Base-by-base conservation (phyloP, 2,888 invertebrate genomes). In the Auanema sp. region DNA sequence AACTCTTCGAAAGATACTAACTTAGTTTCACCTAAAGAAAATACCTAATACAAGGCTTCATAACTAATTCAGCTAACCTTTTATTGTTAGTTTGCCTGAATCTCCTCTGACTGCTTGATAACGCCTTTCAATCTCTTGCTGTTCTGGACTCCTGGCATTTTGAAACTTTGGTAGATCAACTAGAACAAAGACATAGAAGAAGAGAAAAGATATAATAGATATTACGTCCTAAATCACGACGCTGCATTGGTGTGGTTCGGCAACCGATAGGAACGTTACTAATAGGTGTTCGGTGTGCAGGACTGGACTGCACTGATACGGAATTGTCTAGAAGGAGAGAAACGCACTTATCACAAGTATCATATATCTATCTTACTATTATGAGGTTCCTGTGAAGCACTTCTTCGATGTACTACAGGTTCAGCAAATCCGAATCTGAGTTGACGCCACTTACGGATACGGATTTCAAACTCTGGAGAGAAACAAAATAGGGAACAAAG, bases 1-100 rank as follows among this genome's bases (percentile, higher is more conserved):
- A 86, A 67, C 40, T 85, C 84, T 1, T 64, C 56, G 40, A 21
- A 24, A 2, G 42, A 16, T 12, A 55, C 56, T 40, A 18, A 3
- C 47, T 10, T 3, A 16, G 47, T 47, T 5, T 47, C 47, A 21
- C 47, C 47, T 47, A 5, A 21, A 47, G 10, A 10, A 47, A 10
- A 21, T 47, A n/a, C n/a, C n/a, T 47, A 10, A 5, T 47, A 18
- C 47, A 6, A 47, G 5, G 10, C 3, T 3, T 47, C 4, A 18
- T 47, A 47, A 16, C 33, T 5, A 8, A 33, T 5, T 5, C 33
- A 5, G 33, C 8, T 33, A 14, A 53, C 53, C 53, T 33, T 25
- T 24, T 1, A 53, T 53, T 24, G 53, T 53, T 23, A 53, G 10
- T 8, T 53, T 53, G 1, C 53, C 53, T 8, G 25, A 53, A 23